phyloP scores from a whole-genome alignment of 2,113 vertebrate species.

The Actinemys pallida region DNA sequence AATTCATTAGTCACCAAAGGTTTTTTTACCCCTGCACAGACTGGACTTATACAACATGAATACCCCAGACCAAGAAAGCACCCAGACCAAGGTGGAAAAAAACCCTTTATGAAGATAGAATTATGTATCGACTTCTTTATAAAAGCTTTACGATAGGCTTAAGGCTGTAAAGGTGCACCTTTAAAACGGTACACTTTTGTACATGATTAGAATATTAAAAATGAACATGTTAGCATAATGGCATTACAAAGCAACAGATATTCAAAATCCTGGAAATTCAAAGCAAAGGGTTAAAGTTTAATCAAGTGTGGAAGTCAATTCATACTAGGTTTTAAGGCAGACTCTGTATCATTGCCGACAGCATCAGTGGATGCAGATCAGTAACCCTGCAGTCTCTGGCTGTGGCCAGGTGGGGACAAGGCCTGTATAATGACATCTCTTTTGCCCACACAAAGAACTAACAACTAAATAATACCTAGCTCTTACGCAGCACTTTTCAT shows the following conservation, averaged over 20 bases:
- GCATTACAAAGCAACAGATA: not conserved
- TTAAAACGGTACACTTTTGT: not conserved
- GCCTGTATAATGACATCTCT: not conserved
- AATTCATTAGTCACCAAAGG: not conserved
- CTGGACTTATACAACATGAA: not conserved
- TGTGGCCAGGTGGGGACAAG: not conserved
- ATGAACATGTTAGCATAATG: rapidly evolving
- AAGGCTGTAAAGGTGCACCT: not conserved
- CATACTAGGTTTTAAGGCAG: not conserved
- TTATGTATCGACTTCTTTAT: not conserved
- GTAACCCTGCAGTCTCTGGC: rapidly evolving
- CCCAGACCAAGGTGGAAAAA: not conserved
- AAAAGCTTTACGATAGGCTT: not conserved
- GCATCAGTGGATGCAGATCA: not conserved
- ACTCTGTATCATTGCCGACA: not conserved
- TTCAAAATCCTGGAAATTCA: not conserved
- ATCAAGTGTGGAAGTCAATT: not conserved
- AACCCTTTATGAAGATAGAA: not conserved
- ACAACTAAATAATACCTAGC: not conserved
- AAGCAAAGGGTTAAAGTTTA: not conserved
- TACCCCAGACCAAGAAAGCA: not conserved
- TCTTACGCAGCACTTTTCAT: not conserved
- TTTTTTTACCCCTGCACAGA: not conserved
- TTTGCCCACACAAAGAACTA: not conserved
- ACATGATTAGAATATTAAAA: not conserved